Conservation (phyloP, 23 tunicate genomes). For the Halocynthia roretzi region DNA sequence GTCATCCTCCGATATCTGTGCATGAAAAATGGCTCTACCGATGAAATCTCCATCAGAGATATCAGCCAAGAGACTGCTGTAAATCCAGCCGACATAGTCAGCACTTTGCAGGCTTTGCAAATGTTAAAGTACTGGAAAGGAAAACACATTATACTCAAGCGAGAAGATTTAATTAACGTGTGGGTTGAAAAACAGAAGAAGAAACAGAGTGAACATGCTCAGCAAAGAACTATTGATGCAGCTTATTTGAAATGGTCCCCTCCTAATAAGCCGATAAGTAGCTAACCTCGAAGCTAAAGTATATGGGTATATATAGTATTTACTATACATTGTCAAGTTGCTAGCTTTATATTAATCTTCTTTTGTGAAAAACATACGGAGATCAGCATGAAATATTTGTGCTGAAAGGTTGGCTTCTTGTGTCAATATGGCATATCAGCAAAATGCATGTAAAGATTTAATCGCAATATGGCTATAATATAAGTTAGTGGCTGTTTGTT, state of each 20-base stretch:
- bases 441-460: too few species aligned
- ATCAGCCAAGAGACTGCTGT: constrained; percentile 87
- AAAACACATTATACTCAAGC: constrained; percentile 85
- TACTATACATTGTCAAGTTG: too few species aligned
- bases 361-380: too few species aligned
- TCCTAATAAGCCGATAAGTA: constrained; percentile 14
- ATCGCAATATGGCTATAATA: too few species aligned
- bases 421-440: too few species aligned
- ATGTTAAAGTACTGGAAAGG: constrained; percentile 97
- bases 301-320: too few species aligned
- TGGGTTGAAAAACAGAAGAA: constrained; percentile 53
- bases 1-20: constrained; percentile 69
- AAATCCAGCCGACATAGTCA: constrained; percentile 78
- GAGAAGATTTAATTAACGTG: constrained; percentile 56
- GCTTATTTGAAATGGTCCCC: constrained; percentile 72
- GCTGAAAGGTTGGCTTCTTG: too few species aligned
- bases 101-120: constrained; percentile 86
- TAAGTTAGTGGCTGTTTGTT: too few species aligned
- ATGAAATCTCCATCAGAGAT: constrained; percentile 64
- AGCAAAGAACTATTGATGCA: constrained; percentile 51
- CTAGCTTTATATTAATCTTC: too few species aligned
- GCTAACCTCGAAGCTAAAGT: neutral
- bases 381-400: too few species aligned
- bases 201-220: constrained; percentile 41
- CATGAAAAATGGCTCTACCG: constrained; percentile 21